Evolutionary conservation across 1,140 invertebrate genomes (phyloP).

Genomic region (Drosophila tsacasi): DNA sequence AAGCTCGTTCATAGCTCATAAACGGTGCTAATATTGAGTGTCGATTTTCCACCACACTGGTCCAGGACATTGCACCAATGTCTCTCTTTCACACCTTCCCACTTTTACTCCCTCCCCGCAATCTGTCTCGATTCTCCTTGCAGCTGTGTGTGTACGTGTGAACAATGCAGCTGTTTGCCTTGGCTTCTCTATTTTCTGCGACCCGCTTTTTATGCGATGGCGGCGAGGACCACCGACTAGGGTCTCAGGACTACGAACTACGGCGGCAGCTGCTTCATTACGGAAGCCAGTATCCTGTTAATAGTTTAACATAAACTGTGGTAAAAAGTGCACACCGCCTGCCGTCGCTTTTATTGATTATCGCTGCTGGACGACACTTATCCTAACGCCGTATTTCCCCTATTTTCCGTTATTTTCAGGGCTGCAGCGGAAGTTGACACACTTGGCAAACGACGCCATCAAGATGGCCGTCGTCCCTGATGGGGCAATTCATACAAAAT

Average conservation of each 20-base stretch:
- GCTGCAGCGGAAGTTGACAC: slow-evolving; percentile 66
- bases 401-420: slow-evolving; percentile 5
- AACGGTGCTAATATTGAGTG: slow-evolving; percentile 79
- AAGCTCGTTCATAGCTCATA: slow-evolving; percentile 77
- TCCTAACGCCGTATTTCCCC: slow-evolving; percentile 29
- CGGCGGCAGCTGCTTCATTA: slow-evolving; percentile 72
- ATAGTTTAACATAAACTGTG: slow-evolving; percentile 82
- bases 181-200: slow-evolving; percentile 47
- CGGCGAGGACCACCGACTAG: slow-evolving; percentile 3
- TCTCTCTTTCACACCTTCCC: slow-evolving; percentile 18
- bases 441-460: slow-evolving; percentile 43
- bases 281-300: slow-evolving; percentile 76
- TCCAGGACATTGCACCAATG: slow-evolving; percentile 71
- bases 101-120: slow-evolving; percentile 4
- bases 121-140: not conserved
- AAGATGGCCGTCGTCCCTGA: slow-evolving; percentile 9
- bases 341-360: slow-evolving; percentile 69
- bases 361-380: slow-evolving; percentile 19
- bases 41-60: slow-evolving; percentile 70
- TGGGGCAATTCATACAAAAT: slow-evolving; percentile 46
- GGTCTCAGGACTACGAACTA: slow-evolving; percentile 13
- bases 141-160: slow-evolving; percentile 11
- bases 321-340: slow-evolving; percentile 60
- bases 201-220: slow-evolving; percentile 62
- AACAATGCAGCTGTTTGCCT: slow-evolving; percentile 67